Conservation (phyloP, 2,797 vertebrate species). For the Prionace glauca region DNA sequence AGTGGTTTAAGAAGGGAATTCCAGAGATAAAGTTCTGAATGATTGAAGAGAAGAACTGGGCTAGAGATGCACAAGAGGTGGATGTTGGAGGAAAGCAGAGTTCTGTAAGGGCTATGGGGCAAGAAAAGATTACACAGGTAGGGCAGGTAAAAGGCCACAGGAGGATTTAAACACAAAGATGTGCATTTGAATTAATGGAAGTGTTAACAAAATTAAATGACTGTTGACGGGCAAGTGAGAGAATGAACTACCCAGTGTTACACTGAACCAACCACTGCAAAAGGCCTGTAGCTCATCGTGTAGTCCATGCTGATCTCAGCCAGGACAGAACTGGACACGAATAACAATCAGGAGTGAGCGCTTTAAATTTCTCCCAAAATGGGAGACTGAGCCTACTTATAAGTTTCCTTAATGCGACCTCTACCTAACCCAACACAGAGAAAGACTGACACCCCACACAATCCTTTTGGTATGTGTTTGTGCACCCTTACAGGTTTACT, state of each 20-base stretch:
- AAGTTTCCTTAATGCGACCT: not conserved
- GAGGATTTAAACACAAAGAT: not conserved
- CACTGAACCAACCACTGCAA: not conserved
- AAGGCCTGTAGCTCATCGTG: not conserved
- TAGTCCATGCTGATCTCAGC: no score
- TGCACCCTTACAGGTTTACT: not conserved
- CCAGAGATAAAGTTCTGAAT: not conserved
- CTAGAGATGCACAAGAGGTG: no score
- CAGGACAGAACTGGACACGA: not conserved
- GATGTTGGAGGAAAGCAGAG: not conserved
- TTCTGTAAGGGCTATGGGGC: not conserved
- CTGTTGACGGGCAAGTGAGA: not conserved
- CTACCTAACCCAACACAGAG: not conserved
- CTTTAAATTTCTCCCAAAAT: not conserved
- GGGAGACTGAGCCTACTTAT: not conserved
- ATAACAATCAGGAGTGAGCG: not conserved
- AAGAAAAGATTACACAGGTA: not conserved
- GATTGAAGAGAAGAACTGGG: not conserved
- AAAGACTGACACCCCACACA: not conserved
- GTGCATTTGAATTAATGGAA: not conserved
- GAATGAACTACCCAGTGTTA: not conserved
- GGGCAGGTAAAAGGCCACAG: not conserved
- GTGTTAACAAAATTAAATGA: not conserved
- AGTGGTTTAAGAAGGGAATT: not conserved
- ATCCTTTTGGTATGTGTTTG: not conserved